Base-by-base conservation (phyloP, 2,888 invertebrate genomes). In the Drosophila nr. perissopoda region DNA sequence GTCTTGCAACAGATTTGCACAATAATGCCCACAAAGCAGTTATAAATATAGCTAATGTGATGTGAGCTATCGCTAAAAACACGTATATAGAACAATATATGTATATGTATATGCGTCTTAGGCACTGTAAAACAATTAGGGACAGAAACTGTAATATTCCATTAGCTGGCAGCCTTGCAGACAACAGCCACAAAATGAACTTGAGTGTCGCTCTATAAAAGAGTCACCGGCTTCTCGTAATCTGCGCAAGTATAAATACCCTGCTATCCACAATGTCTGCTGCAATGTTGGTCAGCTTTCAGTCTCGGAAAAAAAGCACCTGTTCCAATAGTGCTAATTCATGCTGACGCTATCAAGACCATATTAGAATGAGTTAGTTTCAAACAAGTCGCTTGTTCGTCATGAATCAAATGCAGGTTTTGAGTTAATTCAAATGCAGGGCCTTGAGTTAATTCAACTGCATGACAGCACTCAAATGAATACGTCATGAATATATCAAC, bases 231-330 rank as follows among this genome's bases (percentile, higher is more conserved):
- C 21, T 16, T 45, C 16, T 16, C 21, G 21, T 69, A 75, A 78
- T 89, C 84, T 76, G 51, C n/a, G 36, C 38, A 56, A 38, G 27
- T 38, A 57, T 78, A 34, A 84, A 89, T 82, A 76, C 82, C 71
- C 73, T 27, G 58, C 58, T 87, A 87, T 89, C 88, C 90, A 67
- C 51, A 21, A 80, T 83, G 80, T 87, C 78, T 82, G 70, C 52
- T 38, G 56, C 65, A 77, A 27, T 48, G 21, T 34, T 36, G 45
- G 31, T 34, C 25, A 36, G 2, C 45, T 4, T 8, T 45, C 8
- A 52, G 59, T 16, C 33, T 36, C 13, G 42, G 18, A 29, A 2
- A 69, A 75, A 63, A 75, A 78, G 29, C 45, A 68, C 70, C 66
- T 60, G 60, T 52, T 21, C 8, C 33, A 51, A 40, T 72, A 54